Percentiles rank a stretch among this genome's conserved stretches.
phyloP scores from a whole-genome alignment of 2,113 vertebrate genomes.

The Pluvianellus socialis region DNA sequence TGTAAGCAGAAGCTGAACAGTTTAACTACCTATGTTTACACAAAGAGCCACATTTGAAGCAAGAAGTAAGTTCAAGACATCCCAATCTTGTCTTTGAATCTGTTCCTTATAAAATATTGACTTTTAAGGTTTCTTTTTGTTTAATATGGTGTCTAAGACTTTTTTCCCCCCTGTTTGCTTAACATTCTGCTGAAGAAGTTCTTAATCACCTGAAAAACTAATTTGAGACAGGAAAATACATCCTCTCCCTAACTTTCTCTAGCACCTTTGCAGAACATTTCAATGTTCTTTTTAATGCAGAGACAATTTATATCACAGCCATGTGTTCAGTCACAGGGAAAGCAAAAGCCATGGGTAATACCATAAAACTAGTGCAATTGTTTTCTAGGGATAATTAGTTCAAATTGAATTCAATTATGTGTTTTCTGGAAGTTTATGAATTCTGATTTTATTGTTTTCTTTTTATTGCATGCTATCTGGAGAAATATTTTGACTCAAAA shows the following conservation, averaged over 20 bases:
- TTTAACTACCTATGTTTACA: not conserved
- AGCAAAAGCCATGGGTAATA: not conserved
- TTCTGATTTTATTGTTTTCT: not conserved
- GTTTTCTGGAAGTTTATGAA: not conserved
- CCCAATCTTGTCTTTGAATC: not conserved
- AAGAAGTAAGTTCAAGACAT: not conserved
- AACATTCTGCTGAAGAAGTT: not conserved
- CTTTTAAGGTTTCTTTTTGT: not conserved
- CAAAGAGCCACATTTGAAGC: not conserved
- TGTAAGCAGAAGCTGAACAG: not conserved
- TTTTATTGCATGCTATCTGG: not conserved
- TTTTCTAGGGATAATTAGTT: not conserved
- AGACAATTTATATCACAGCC: not conserved
- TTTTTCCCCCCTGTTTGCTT: accelerated
- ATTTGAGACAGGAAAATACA: not conserved
- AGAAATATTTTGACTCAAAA: not conserved
- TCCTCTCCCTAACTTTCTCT: not conserved
- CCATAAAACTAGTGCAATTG: not conserved
- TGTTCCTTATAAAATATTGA: not conserved
- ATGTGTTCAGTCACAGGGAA: not conserved
- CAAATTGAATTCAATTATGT: not conserved
- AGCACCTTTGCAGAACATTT: not conserved
- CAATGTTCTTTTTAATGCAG: not conserved
- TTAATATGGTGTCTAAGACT: not conserved
- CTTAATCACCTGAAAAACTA: not conserved